Percentiles rank a stretch among this genome's conserved stretches.
These are phyloP conservation scores for Merluccius polli DNA, from an alignment of 2,797 vertebrate species.

Conservation along the genomic window DNA sequence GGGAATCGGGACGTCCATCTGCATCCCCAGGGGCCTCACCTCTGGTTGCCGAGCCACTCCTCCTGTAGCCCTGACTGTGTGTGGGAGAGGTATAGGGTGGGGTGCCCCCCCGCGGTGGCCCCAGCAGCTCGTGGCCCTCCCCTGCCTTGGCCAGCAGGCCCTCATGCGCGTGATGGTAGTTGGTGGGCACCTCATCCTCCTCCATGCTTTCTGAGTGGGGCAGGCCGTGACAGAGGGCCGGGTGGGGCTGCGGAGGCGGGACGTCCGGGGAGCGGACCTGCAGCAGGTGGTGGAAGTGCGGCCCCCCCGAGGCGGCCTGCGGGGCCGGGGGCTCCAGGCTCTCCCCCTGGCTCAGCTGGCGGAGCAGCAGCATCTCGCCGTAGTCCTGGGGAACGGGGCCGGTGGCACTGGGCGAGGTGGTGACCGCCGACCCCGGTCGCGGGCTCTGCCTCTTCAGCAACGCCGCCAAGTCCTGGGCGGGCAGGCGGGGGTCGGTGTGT, in stretches of 20 bases:
- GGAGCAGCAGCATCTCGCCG: constrained; percentile 84
- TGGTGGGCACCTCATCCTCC: constrained; percentile 80
- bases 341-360: constrained; percentile 88
- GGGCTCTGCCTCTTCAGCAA: constrained; percentile 85
- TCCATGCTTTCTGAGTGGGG: constrained; percentile 97
- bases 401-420: constrained; percentile 53
- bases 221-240: constrained; percentile 65
- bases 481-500: constrained; percentile 86
- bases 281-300: constrained; percentile 83
- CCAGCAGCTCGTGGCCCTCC: constrained; percentile 82
- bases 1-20: background rate
- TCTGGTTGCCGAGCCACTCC: constrained; percentile 66
- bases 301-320: constrained; percentile 62
- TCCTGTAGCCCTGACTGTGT: constrained; percentile 75
- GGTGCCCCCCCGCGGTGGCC: constrained; percentile 72
- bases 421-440: constrained; percentile 54
- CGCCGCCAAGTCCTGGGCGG: constrained; percentile 86
- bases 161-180: constrained; percentile 74
- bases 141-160: constrained; percentile 79
- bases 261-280: constrained; percentile 86
- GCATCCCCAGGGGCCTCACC: constrained; percentile 64
- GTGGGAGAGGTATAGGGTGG: constrained; percentile 80
- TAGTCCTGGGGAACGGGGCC: constrained; percentile 77
- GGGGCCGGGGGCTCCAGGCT: constrained; percentile 74
- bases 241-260: constrained; percentile 55